Conservation (phyloP, 1,140 invertebrate genomes). For the Drosophila baimaii region DNA sequence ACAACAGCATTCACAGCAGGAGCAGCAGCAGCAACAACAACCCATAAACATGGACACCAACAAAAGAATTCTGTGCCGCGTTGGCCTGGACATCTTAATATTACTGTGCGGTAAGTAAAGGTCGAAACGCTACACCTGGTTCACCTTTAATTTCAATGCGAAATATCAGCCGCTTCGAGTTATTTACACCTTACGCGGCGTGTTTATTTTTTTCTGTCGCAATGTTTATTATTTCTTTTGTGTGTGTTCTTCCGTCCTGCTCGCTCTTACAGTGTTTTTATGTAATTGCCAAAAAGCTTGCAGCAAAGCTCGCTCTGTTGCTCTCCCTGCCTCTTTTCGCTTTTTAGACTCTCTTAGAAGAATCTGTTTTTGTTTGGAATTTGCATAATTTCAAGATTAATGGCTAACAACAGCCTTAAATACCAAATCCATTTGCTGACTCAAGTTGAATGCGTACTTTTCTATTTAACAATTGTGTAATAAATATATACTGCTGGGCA, state of each 20-base stretch:
- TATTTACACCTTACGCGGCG: slow-evolving; percentile 20
- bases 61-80: slow-evolving; percentile 75
- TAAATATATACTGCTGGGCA: not conserved
- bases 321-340: slow-evolving; percentile 15
- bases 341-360: slow-evolving; percentile 14
- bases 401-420: not conserved
- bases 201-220: slow-evolving; percentile 50
- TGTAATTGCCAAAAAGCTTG: slow-evolving; percentile 35
- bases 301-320: slow-evolving; percentile 17
- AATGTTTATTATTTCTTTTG: slow-evolving; percentile 63
- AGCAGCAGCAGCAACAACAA: slow-evolving; percentile 25
- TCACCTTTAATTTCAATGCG: slow-evolving; percentile 23
- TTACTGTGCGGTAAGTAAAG: slow-evolving; percentile 76
- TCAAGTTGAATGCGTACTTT: slow-evolving; percentile 1
- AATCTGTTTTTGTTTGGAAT: slow-evolving; percentile 15
- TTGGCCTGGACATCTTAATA: slow-evolving; percentile 75
- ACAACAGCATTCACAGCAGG: slow-evolving; percentile 13
- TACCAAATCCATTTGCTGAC: slow-evolving; percentile 2
- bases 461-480: not conserved
- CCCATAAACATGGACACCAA: slow-evolving; percentile 75
- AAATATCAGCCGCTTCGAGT: slow-evolving; percentile 18
- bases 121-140: slow-evolving; percentile 21
- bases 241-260: slow-evolving; percentile 10
- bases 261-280: slow-evolving; percentile 29
- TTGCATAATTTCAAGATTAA: slow-evolving; percentile 13